Base-by-base conservation (phyloP, 2,797 vertebrate species). In the Channa striata region DNA sequence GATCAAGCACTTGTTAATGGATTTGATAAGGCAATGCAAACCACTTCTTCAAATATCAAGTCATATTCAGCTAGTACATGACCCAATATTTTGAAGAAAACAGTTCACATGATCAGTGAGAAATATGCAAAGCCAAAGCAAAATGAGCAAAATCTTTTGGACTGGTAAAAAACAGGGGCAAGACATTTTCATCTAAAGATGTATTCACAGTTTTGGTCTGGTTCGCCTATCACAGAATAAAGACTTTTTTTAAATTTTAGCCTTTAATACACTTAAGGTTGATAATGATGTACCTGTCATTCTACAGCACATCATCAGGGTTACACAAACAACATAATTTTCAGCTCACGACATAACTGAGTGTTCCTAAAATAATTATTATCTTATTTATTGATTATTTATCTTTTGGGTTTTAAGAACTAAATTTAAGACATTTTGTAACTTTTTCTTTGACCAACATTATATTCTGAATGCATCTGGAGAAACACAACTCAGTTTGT, bases 11-110 rank as follows among this genome's bases (percentile, higher is more conserved):
- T 36, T 36, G 39, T 47, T 46, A 54, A 52, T 14, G 1, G 44
- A 50, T 48, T 51, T 20, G 33, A 34, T 50, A 12, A 33, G 57
- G 47, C 34, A 66, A 68, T 21, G 21, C 11, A 37, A 21, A 63
- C 46, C 30, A 8, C 1, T 33, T 42, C 4, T 17, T 48, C 11
- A 70, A 6, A 52, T 14, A 11, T 52, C 13, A n/a, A 11, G 6
- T 56, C 23, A n/a, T 5, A 30, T 5, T 1, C 23, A 56, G 9
- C 56, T 36, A 62, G 33, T 7, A 54, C 8, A 42, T 2, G 20
- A 20, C 39, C 4, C 2, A 75, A 20, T 30, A 54, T 34, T 44
- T 48, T n/a, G 2, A 58, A 19, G 11, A 23, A 33, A 43, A 19
- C 34, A 21, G 6, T 43, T 69, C 16, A 54, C 13, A 65, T 33